Base-by-base conservation (phyloP, 2,888 invertebrate species). In the Clusia tigrina region DNA sequence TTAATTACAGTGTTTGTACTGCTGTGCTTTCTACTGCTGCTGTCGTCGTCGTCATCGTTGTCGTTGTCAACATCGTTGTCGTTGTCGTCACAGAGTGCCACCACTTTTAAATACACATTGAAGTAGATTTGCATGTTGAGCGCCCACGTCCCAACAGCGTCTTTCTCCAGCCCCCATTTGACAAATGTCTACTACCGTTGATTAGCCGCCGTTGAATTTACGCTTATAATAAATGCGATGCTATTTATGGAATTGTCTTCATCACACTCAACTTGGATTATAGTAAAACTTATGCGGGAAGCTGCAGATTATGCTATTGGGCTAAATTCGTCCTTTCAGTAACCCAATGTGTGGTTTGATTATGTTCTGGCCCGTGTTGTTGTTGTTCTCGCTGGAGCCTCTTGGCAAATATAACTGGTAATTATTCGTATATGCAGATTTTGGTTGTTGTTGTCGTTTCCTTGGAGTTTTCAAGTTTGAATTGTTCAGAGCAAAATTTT, bases 381-480 rank as follows among this genome's bases (percentile, higher is more conserved):
- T 52, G 37, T 6, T 42, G 42, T 10, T 17, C 10, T 15, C 22
- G 53, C 32, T 32, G n/a, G n/a, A n/a, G n/a, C n/a, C n/a, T 61
- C 56, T 54, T 62, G 62, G 54, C 62, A 57, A 54, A 53, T 62
- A 53, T 54, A 62, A 20, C 57, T 57, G 62, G 57, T 57, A 62
- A 57, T 53, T 62, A 62, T 53, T 53, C 57, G 53, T 42, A 32
- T 57, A 53, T 57, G 62, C 57, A 52, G 57, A 42, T 17, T 42
- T 10, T n/a, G 9, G 42, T 42, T 42, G n/a, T 42, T 42, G 42
- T 42, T 42, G n/a, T 6, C n/a, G n/a, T 42, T 42, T 6, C 3
- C n/a, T 18, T 25, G 1, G 17, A 2, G 10, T 25, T 46, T 58
- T 15, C 10, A n/a, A 42, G 42, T 42, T 42, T n/a, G 10, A 54